Evolutionary conservation across 1,140 invertebrate genomes (phyloP).

Genomic region (Drosophila santomea): DNA sequence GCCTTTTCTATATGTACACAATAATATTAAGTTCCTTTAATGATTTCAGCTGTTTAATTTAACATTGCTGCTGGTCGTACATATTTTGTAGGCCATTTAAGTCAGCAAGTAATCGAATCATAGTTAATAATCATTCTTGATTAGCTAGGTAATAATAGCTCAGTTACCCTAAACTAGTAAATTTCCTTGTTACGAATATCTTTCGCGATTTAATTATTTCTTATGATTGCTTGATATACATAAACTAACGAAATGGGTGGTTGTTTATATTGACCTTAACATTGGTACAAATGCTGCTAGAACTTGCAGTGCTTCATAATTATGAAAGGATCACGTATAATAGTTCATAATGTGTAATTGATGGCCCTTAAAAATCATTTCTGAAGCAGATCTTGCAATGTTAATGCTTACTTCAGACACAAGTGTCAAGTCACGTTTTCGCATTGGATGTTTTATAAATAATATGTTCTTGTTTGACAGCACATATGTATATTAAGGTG

Average conservation of each 20-base stretch:
- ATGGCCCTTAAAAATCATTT: slow-evolving; percentile 6
- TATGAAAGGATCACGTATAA: no score
- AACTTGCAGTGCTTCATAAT: no score
- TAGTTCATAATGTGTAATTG: slow-evolving; percentile 8
- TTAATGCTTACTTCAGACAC: slow-evolving; percentile 12
- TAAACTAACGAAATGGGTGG: background rate
- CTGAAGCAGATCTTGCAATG: slow-evolving; percentile 12
- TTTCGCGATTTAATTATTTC: background rate
- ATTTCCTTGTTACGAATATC: no score
- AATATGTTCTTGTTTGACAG: slow-evolving; percentile 5
- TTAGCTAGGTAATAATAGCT: slow-evolving; percentile 9
- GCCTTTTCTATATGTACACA: slow-evolving; percentile 60
- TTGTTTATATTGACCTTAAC: no score
- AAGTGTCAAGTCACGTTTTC: slow-evolving; percentile 8
- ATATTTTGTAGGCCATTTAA: slow-evolving; percentile 14
- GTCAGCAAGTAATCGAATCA: slow-evolving; percentile 15
- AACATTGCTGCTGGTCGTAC: slow-evolving; percentile 22
- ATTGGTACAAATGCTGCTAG: no score
- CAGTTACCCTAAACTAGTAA: no score
- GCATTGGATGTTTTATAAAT: slow-evolving; percentile 17
- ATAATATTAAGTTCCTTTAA: slow-evolving; percentile 31
- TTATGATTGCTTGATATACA: background rate
- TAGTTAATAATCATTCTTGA: background rate
- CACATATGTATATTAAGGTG: slow-evolving; percentile 20
- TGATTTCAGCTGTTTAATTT: slow-evolving; percentile 32